Base-by-base conservation (phyloP, 2,797 vertebrate genomes). In the Manis pentadactyla region DNA sequence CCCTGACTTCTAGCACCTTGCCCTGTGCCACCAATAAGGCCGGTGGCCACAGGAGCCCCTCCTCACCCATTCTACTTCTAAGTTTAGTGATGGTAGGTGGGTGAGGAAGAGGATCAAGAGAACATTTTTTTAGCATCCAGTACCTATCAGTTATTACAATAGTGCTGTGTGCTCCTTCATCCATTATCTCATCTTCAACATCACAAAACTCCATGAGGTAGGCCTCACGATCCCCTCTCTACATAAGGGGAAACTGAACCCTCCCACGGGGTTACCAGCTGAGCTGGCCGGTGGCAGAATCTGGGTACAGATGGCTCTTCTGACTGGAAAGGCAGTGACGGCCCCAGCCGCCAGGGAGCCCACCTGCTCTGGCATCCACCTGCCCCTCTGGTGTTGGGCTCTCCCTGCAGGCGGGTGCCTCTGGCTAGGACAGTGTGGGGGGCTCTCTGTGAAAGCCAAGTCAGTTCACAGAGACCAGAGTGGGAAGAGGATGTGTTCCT, bases 401-500 rank as follows among this genome's bases (percentile, higher is more conserved):
- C 66, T 90, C 78, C 23, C 34, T 61, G 49, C 55, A 63, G 93
- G 31, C 29, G 9, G 79, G 37, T 0, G 0, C 53, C 57, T 90
- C 88, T 86, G 85, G 68, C 29, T 66, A 95, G 63, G 31, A 34
- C 74, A 57, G 51, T 46, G 77, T 93, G 59, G 73, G 81, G 85
- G 39, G 68, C 73, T 88, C 15, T 64, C 51, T 37, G 19, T 51
- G 64, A 29, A 95, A 95, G 92, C 88, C 88, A 94, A 94, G 46
- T 75, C 27, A 9, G 88, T 90, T 93, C 71, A 59, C 49, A n/a
- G 42, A 94, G 93, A 75, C 49, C 2, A 69, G 87, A 75, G 95
- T 95, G 91, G 93, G 96, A 71, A 69, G 95, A 96, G 90, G 74
- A 96, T 91, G 64, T 89, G 64, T 79, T 93, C 85, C 85, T 79